Evolutionary conservation across 2,797 vertebrate species (phyloP), one percentile per base, ranked within the genome.

Genomic region (Anguilla obscura): DNA sequence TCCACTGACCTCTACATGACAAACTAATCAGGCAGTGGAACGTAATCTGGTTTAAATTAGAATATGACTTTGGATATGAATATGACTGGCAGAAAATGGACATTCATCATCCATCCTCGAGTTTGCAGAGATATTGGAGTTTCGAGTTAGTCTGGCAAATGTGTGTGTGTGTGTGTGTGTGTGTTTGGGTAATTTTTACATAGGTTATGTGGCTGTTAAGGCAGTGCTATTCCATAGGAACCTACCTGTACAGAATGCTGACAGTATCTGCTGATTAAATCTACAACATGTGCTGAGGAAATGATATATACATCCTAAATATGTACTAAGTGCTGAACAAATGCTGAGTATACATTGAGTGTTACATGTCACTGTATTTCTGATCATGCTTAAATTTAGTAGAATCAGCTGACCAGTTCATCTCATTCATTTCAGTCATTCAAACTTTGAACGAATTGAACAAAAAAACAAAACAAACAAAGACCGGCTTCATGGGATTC

Each of bases 1-100:
- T 66, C n/a, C 63, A 66, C 21, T 66, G 63, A 66, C 63, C 63
- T 66, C 63, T 66, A 27, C 63, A 66, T 66, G 63, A 66, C 63
- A 66, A 66, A 66, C 63, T 27, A 66, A 66, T 66, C 63, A 66
- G 63, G 63, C 24, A 12, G 66, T 71, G 66, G 9, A 71, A 71
- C 10, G 8, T 71, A 71, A 71, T 71, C n/a, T 71, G 9, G n/a
- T 71, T 71, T 27, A 71, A 71, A 71, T 71, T 24, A 66, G 24
- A 71, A 71, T 71, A 71, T 30, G n/a, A 27, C 1, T 71, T 27
- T 66, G n/a, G n/a, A 66, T 66, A 66, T 66, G 63, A 71, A 71
- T 71, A 71, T 71, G 66, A 71, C 66, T 27, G n/a, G 27, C 60
- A 30, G 66, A 27, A 30, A 71, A 71, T 33, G n/a, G n/a, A 71